Base-by-base conservation (phyloP, 2,797 vertebrate species). In the Passerculus sandwichensis region DNA sequence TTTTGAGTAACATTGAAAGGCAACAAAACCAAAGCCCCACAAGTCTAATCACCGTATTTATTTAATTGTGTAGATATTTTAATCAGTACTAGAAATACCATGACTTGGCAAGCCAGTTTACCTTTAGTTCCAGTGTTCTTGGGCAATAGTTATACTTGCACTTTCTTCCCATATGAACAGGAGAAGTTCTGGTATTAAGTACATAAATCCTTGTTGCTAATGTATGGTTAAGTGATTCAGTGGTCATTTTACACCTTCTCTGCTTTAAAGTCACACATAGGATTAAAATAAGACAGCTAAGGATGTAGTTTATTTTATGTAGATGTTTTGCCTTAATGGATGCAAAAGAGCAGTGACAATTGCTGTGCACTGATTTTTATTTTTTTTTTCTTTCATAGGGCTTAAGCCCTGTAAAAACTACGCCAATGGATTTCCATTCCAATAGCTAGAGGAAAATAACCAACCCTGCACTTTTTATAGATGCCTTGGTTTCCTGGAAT, bases 401-500 rank as follows among this genome's bases (percentile, higher is more conserved):
- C 91, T 97, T 95, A 97, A 97, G 92, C 70, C 96, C 82, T 97
- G 77, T 89, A 96, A 94, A 89, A 97, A 89, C 91, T 82, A 96
- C 91, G 32, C 96, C 93, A 95, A 90, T 97, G 72, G 96, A 92
- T 62, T 95, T 97, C 96, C 92, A 97, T 97, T 98, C 93, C 85
- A 94, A 88, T 93, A 87, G 80, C 62, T 93, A 92, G 76, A 85
- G 87, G 91, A 88, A 91, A 91, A 91, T 88, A 59, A 96, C 94
- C 66, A 97, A 60, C 72, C 92, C 96, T 97, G 97, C 97, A 97
- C 97, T 98, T 98, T 97, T 78, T 88, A 91, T 94, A 96, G 88
- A 95, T 97, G 96, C 97, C 96, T 98, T 98, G 91, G 73, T 97
- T 97, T 96, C 87, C 95, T 69, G 40, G 91, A 95, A 91, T 96